A percentile compares a stretch with the other conserved stretches of the same genome.
Evolutionary conservation across 1,140 invertebrate species (phyloP).

Genomic region (Zaprionus vittiger): DNA sequence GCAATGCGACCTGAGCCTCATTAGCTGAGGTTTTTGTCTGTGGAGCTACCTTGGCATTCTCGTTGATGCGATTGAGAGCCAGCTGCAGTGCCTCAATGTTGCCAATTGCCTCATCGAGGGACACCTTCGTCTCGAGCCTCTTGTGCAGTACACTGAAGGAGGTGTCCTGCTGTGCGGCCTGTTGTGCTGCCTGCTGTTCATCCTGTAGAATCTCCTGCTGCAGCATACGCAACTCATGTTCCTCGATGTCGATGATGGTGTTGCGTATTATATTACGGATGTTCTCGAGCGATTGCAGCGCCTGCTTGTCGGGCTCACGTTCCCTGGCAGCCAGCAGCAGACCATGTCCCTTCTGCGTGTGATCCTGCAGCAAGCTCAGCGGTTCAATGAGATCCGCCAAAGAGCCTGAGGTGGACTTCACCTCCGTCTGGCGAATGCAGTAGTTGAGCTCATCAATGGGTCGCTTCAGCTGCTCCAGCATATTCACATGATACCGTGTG

Average conservation of each 20-base stretch:
- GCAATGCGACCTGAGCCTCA: slow-evolving; percentile 61
- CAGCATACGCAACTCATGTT: slow-evolving; percentile 75
- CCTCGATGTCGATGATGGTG: slow-evolving; percentile 77
- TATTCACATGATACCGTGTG: slow-evolving; percentile 65
- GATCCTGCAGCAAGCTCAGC: slow-evolving; percentile 68
- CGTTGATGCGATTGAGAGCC: slow-evolving; percentile 54
- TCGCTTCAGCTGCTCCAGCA: slow-evolving; percentile 73
- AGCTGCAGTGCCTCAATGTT: slow-evolving; percentile 64
- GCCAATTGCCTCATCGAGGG: slow-evolving; percentile 64
- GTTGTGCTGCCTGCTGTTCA: slow-evolving; percentile 47
- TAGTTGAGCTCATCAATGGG: slow-evolving; percentile 83
- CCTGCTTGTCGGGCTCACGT: slow-evolving; percentile 55
- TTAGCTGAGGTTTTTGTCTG: slow-evolving; percentile 44
- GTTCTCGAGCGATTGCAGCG: slow-evolving; percentile 60
- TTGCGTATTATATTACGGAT: slow-evolving; percentile 71
- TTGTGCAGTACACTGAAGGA: slow-evolving; percentile 69
- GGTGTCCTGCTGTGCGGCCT: slow-evolving; percentile 63
- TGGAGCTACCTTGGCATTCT: slow-evolving; percentile 41
- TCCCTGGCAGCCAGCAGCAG: slow-evolving; percentile 49
- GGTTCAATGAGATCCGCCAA: slow-evolving; percentile 83
- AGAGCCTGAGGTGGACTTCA: slow-evolving; percentile 74
- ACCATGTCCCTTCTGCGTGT: slow-evolving; percentile 63
- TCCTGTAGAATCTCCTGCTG: slow-evolving; percentile 77
- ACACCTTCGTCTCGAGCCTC: slow-evolving; percentile 70
- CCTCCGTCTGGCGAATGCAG: slow-evolving; percentile 80